Conservation (phyloP, 2,888 invertebrate genomes). For the Margaritifera margaritifera region DNA sequence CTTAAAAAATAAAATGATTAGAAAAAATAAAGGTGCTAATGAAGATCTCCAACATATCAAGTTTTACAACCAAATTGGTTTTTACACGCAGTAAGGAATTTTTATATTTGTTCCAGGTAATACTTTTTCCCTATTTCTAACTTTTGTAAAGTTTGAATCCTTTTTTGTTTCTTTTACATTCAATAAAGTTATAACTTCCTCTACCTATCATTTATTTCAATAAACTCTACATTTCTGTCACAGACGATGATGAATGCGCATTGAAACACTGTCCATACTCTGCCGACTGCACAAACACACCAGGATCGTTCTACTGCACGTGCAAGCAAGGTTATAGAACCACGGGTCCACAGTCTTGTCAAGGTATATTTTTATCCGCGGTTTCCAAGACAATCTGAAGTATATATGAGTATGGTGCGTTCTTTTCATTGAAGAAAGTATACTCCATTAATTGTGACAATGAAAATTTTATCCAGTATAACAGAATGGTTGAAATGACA, state of each 20-base stretch:
- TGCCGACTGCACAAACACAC: constrained; percentile 57
- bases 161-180: background rate
- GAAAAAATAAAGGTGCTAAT: too few species aligned
- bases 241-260: constrained; percentile 60
- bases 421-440: too few species aligned
- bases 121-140: background rate
- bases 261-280: constrained; percentile 45
- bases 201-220: background rate
- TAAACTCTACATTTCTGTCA: background rate
- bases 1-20: too few species aligned
- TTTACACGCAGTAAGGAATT: too few species aligned
- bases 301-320: constrained; percentile 58
- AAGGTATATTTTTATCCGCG: constrained; percentile 35
- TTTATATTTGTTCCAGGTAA: too few species aligned
- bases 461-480: too few species aligned
- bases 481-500: too few species aligned
- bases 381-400: background rate
- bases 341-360: constrained; percentile 39
- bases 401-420: too few species aligned
- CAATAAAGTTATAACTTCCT: background rate
- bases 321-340: constrained; percentile 59
- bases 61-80: too few species aligned
- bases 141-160: background rate
- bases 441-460: too few species aligned
- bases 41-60: too few species aligned